Evolutionary conservation across 2,888 invertebrate species (phyloP), one percentile per base, ranked within the genome.

Genomic region (Phytoseiulus persimilis): DNA sequence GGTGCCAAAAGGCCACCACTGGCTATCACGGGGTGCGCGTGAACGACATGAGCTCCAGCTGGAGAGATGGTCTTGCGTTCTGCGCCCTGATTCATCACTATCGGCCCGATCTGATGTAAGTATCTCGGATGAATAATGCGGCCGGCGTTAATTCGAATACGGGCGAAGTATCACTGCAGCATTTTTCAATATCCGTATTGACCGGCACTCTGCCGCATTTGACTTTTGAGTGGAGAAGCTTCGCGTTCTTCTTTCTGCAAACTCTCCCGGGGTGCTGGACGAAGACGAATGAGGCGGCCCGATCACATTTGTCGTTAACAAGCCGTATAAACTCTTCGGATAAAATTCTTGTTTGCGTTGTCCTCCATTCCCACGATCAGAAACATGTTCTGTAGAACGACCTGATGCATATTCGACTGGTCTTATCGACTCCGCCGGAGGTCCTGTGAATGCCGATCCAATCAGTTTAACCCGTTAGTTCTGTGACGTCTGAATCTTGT

Each of bases 61-160:
- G 97, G 97, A 95, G 96, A 92, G 95, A 97, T 94, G 98, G 98
- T 90, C 95, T 98, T 91, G 98, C 97, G 90, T 98, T 98, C 93
- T 98, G 98, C 94, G 98, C 98, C 91, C 95, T 98, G 93, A 97
- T 98, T 92, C 98, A 98, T 94, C 96, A 96, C 93, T 98, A 97
- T 94, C 95, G 97, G 92, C 98, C 98, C 89, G 98, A 98, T 93
- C 94, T 98, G 92, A 97, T 98, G 98, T 98, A 94, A 96, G 97
- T 95, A 32, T 46, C 31, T 9, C 89, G 65, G 32, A 31, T 83
- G 39, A 39, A 39, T 39, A 39, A 39, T 39, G 9, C 39, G 39
- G 5, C 9, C 5, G 9, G 9, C 39, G 9, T 39, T 39, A 9
- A 39, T 39, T 9, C 3, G 5, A 39, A 3, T 3, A 39, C 39